Base-by-base conservation (phyloP, 2,888 invertebrate species). In the Dolichomitus sp. region DNA sequence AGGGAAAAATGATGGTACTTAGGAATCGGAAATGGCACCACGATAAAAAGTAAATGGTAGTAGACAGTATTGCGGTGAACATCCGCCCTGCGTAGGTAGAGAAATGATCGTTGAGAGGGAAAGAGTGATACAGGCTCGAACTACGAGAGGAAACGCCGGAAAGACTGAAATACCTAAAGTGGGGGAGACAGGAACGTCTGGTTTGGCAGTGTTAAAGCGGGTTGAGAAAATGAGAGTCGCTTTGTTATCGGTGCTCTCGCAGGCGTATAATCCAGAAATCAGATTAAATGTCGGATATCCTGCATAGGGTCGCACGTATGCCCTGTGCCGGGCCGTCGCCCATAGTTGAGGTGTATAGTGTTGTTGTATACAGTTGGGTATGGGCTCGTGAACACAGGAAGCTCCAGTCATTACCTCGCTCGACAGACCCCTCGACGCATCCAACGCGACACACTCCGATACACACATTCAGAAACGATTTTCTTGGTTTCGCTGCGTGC, bases 211-310 rank as follows among this genome's bases (percentile, higher is more conserved):
- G 72, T 63, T 12, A 57, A 61, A 78, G 68, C 79, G 80, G 73
- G 79, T 61, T 57, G 74, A 52, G 66, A 54, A 68, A 54, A 37
- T 14, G 83, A 59, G 81, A 82, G 85, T 83, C 84, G 86, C 87
- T 89, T 87, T 87, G 88, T 88, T 88, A 89, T 90, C 91, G 88
- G 88, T 88, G 87, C 87, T 87, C 87, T 87, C 86, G 88, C 87
- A 82, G 87, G 87, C 88, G 88, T 89, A 88, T 92, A 92, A 92
- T 93, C 93, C 93, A 92, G 92, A 92, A 93, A 93, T 93, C 93
- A 93, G 93, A 93, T 93, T 93, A 92, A 93, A 92, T 90, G 90
- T 93, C 93, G 93, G 93, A 93, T 93, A 93, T 93, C 93, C 93
- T 93, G 93, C 90, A 84, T 87, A 89, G 88, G 92, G 89, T 88